Conservation (phyloP, 92 coral and sea anemone species). For the Porites cylindrica region DNA sequence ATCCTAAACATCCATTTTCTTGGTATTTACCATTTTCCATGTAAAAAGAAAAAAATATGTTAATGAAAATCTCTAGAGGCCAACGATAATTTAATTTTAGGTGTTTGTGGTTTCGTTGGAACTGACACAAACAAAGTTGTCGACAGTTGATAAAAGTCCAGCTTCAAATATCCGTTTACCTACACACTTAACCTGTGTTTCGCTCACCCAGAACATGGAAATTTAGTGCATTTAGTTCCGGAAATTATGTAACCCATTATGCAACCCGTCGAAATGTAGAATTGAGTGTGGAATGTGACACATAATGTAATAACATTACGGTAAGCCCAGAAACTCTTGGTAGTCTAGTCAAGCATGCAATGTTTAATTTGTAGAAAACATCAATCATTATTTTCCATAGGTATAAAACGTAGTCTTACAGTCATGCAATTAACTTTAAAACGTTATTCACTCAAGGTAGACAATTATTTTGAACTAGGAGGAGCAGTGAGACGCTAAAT, state of each 20-base stretch:
- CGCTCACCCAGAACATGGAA: too few species aligned
- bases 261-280: too few species aligned
- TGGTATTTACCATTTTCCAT: not conserved
- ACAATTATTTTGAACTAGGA: conserved; percentile 26
- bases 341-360: too few species aligned
- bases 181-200: too few species aligned
- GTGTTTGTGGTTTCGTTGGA: not conserved
- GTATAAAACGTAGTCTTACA: not conserved
- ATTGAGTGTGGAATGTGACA: too few species aligned
- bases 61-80: conserved; percentile 27
- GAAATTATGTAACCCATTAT: too few species aligned
- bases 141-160: not conserved
- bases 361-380: too few species aligned
- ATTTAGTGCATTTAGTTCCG: too few species aligned
- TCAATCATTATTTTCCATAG: not conserved
- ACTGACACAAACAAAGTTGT: not conserved
- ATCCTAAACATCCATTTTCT: not conserved
- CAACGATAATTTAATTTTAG: not conserved
- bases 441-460: not conserved
- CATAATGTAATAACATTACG: too few species aligned
- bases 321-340: too few species aligned
- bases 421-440: not conserved
- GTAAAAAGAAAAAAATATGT: not conserved
- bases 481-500: conserved; percentile 23
- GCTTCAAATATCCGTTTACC: not conserved